Evolutionary conservation across 2,888 invertebrate species (phyloP), one percentile per base, ranked within the genome.

Genomic region (Sesamia inferens): DNA sequence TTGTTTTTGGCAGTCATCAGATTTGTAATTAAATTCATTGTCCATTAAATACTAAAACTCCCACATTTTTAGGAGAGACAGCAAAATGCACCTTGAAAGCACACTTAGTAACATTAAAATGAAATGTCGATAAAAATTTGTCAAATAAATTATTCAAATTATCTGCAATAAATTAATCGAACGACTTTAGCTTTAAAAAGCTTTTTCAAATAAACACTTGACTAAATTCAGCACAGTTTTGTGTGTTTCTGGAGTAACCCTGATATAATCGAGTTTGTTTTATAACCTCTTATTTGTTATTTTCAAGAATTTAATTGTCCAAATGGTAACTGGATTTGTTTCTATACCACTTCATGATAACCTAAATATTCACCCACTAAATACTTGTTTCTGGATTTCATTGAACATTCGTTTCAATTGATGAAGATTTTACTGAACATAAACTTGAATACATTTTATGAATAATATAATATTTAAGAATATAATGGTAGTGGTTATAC

Each of bases 351-450:
- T 31, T 64, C 42, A 11, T n/a, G 42, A 51, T 80, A 67, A 67
- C 66, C 63, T 64, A 19, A 4, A 67, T 80, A 13, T 19, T n/a
- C 13, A 73, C 48, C 48, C 55, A 51, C 14, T 16, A 19, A 39
- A 79, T 61, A 22, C 79, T 68, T 65, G 31, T 31, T 31, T 31
- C n/a, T 10, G 42, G 14, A 42, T 68, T 68, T 57, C n/a, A 75
- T 54, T 81, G 74, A 81, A 31, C n/a, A n/a, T 62, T 10, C 0
- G 16, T 47, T 66, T 72, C 54, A 59, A 62, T 47, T 54, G 51
- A 71, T 63, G 31, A 24, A 57, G 11, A 22, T 22, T 58, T 68
- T 54, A 74, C 31, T 11, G 47, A 19, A 10, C 14, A 7, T 39
- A n/a, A 24, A 48, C 13, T 47, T 54, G 54, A 55, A 70, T 61